Base-by-base conservation (phyloP, 2,797 vertebrate species). In the Nasua narica region DNA sequence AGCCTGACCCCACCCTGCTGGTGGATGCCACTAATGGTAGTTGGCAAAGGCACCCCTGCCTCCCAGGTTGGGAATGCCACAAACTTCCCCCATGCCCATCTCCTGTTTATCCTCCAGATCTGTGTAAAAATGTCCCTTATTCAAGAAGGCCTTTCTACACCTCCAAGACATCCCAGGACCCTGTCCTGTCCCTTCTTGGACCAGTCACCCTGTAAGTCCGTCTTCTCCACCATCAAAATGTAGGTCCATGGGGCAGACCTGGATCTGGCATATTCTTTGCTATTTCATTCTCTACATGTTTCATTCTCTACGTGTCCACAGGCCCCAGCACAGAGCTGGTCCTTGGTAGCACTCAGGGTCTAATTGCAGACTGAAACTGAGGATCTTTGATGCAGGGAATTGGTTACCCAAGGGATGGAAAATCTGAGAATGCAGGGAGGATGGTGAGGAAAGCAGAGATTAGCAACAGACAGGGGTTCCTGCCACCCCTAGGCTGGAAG, bases 121-220 rank as follows among this genome's bases (percentile, higher is more conserved):
- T 52, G 4, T 25, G 10, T 87, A 6, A 48, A 72, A 14, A n/a
- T 3, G 27, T 25, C 37, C 10, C n/a, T 35, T 48, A 19, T 10
- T 50, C 54, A 32, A 70, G 52, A 27, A n/a, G n/a, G 18, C 23
- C 62, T 82, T 67, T 86, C 56, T 43, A 43, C 25, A 54, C 13
- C 48, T 70, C 14, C 1, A 11, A 12, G 72, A 52, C 46, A 2
- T 46, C 54, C n/a, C n/a, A 9, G 2, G 7, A 4, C 18, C 7
- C 62, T 43, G 23, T 23, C n/a, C 2, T 4, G 10, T 5, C 43
- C 60, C 32, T 43, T 74, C 35, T 14, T 25, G 19, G 32, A 40
- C 0, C 19, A 65, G 3, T 13, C 0, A 0, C 10, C 46, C 14
- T 27, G 2, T 1, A 4, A 10, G 25, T 23, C 21, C 5, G 10